Base-by-base conservation (phyloP, 2,797 vertebrate species). In the Sternotherus odoratus region DNA sequence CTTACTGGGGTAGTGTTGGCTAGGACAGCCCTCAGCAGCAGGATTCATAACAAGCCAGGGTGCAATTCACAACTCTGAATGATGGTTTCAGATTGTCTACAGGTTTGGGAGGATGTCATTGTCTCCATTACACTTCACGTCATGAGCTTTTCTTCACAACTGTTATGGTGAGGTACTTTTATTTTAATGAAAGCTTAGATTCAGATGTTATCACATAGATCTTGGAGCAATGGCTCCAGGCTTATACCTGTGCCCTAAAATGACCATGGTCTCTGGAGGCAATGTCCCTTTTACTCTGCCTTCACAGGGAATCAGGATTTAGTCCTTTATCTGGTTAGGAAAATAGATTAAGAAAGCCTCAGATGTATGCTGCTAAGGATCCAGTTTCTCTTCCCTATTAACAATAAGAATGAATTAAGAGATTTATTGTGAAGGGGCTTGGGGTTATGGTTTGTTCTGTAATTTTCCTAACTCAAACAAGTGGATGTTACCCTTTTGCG, bases 1-100 rank as follows among this genome's bases (percentile, higher is more conserved):
- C 30, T 43, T 0, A 0, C 21, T 28, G 49, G 36, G 8, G 9
- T 86, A 46, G 39, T 1, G 60, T 48, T 33, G 80, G 5, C 19
- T 33, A 84, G 72, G 63, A 85, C 39, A 53, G 3, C 79, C 12
- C 1, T 0, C 1, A 10, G 54, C 5, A 51, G 26, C 82, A 83
- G 63, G 19, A 28, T 9, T 79, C 46, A 46, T 75, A 33, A 48
- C 30, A 60, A 33, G 28, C 30, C 3, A 72, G 23, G 63, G 16
- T 2, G 11, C 66, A 66, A 12, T 49, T 89, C 51, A 82, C 63
- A 69, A 0, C 15, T n/a, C 33, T 0, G 0, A 77, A 12, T 4
- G 57, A 36, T 2, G 8, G 56, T 24, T 49, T 60, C 69, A 82
- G 36, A 3, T 8, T 48, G 48, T 16, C 46, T 54, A 36, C 48